These are phyloP conservation scores for Xenopus borealis DNA, from an alignment of 2,113 vertebrate genomes.

Conservation along the genomic window DNA sequence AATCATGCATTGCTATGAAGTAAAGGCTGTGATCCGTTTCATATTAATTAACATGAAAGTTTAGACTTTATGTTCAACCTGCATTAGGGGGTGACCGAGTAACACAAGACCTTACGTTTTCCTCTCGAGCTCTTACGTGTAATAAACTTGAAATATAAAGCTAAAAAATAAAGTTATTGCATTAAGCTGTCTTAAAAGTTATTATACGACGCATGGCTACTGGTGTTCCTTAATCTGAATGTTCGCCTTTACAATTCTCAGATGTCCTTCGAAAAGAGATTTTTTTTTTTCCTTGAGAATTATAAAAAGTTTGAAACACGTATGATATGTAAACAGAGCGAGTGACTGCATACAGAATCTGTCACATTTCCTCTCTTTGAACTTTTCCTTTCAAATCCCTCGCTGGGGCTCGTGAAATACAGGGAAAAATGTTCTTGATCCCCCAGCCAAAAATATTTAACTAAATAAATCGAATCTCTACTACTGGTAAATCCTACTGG, in stretches of 20 bases:
- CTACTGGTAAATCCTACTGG: slow-evolving; percentile 39
- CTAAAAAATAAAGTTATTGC: not conserved
- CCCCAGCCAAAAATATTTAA: slow-evolving; percentile 33
- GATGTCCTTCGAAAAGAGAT: slow-evolving; percentile 4
- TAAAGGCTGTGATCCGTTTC: no score
- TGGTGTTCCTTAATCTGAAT: slow-evolving; percentile 10
- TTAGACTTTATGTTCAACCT: no score
- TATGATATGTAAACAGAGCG: slow-evolving; percentile 48
- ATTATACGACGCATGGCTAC: not conserved
- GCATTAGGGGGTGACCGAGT: not conserved
- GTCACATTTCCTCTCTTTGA: slow-evolving; percentile 46
- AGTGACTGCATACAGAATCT: slow-evolving; percentile 47
- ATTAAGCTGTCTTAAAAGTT: slow-evolving; percentile 22
- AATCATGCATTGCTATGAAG: no score
- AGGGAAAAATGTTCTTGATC: slow-evolving; percentile 31
- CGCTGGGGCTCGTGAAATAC: slow-evolving; percentile 25
- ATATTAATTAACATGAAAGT: no score
- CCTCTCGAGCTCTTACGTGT: not conserved
- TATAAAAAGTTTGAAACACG: slow-evolving; percentile 38
- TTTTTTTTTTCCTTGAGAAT: slow-evolving; percentile 11
- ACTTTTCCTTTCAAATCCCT: slow-evolving; percentile 39
- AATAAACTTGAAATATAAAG: not conserved
- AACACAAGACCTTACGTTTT: not conserved
- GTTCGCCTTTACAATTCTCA: slow-evolving; percentile 18
- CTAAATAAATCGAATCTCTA: slow-evolving; percentile 22